A percentile compares a stretch with the other conserved stretches of the same genome.
These are phyloP conservation scores for Philotrypesis tridentata DNA, from an alignment of 1,140 invertebrate genomes.

Conservation along the genomic window DNA sequence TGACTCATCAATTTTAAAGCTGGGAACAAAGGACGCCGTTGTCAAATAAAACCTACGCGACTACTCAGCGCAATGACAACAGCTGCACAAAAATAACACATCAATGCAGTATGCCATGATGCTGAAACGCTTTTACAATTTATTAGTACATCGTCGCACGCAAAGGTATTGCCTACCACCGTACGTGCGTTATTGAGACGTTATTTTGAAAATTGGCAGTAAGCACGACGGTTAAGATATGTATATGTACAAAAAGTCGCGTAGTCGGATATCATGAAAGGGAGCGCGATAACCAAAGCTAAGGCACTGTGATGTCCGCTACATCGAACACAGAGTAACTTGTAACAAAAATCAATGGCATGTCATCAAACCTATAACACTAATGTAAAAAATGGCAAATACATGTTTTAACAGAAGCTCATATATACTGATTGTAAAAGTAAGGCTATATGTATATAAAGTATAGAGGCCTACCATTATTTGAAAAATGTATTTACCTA, in stretches of 20 bases:
- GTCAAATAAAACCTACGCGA: conserved; percentile 2
- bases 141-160: not conserved
- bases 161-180: conserved; percentile 2
- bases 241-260: not conserved
- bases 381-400: too few species aligned
- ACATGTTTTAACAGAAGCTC: too few species aligned
- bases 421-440: too few species aligned
- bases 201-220: not conserved
- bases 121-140: not conserved
- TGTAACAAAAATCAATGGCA: too few species aligned
- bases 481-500: not conserved
- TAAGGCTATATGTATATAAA: not conserved
- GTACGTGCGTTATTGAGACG: not conserved
- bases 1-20: too few species aligned
- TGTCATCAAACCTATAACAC: too few species aligned
- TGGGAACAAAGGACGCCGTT: not conserved
- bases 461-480: not conserved
- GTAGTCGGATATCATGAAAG: not conserved
- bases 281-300: conserved; percentile 25
- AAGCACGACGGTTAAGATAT: not conserved
- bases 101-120: conserved; percentile 9
- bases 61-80: conserved; percentile 11
- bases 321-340: not conserved
- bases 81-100: conserved; percentile 4
- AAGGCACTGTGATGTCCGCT: conserved; percentile 17